A percentile compares a stretch with the other conserved stretches of the same genome.
Conservation (phyloP, 2,113 vertebrate species). For the Cairina moschata region DNA sequence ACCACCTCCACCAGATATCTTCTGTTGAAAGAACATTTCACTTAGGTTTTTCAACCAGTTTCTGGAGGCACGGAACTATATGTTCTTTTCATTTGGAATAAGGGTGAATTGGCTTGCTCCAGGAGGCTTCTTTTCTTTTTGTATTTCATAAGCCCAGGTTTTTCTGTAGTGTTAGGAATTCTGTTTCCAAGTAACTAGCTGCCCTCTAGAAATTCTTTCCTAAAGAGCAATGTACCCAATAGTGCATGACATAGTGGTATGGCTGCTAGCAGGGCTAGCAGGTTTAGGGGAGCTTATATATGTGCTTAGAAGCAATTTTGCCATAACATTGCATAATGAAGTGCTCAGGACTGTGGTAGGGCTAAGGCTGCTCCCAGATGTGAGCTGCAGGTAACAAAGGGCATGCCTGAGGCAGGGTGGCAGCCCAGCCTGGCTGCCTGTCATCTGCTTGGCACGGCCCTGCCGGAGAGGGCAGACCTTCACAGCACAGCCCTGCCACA, state of each 20-base stretch:
- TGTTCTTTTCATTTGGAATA: neutral
- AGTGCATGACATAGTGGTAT: neutral
- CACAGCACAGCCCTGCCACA: accelerated
- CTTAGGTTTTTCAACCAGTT: neutral
- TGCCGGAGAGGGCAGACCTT: neutral
- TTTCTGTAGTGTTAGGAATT: neutral
- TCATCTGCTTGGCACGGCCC: neutral
- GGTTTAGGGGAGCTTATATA: neutral
- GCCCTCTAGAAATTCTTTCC: neutral
- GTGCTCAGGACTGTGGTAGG: neutral
- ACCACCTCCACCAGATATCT: accelerated
- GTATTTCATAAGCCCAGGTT: neutral
- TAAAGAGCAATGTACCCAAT: neutral
- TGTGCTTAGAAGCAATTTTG: neutral
- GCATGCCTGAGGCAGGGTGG: neutral
- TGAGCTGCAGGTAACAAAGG: neutral
- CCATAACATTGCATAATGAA: neutral
- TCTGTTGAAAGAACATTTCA: neutral
- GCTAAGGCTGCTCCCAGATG: neutral
- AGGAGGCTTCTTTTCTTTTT: neutral
- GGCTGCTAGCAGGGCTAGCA: no score
- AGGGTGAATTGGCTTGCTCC: neutral
- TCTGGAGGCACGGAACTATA: neutral
- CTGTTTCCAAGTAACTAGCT: constrained; percentile 12
- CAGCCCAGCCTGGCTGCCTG: neutral